Conservation (phyloP, 2,888 invertebrate genomes). For the Melanchra persicariae region DNA sequence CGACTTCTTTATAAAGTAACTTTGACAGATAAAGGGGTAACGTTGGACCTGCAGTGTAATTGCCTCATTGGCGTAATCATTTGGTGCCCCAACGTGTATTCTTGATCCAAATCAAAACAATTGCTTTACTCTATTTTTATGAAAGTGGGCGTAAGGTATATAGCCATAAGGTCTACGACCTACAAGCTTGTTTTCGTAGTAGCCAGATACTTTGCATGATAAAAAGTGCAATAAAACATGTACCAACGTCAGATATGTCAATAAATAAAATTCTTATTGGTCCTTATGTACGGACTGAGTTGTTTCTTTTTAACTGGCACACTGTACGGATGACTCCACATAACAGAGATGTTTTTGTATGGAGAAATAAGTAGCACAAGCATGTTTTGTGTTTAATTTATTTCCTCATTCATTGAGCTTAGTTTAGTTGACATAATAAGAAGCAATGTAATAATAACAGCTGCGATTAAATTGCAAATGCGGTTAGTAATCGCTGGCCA, state of each 20-base stretch:
- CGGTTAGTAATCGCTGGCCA: conserved; percentile 75
- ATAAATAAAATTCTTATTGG: conserved; percentile 36
- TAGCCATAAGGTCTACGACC: background rate
- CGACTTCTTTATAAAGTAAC: conserved; percentile 42
- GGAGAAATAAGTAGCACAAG: conserved; percentile 38
- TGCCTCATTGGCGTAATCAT: background rate
- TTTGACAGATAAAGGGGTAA: conserved; percentile 34
- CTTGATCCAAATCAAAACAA: conserved; percentile 25
- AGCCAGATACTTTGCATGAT: background rate
- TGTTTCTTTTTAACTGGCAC: conserved; percentile 28
- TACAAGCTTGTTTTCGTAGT: background rate
- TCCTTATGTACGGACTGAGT: conserved; percentile 1
- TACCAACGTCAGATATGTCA: conserved; percentile 2
- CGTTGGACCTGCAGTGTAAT: conserved; percentile 27
- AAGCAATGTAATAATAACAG: conserved; percentile 69
- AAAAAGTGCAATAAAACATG: conserved; percentile 24
- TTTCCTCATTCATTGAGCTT: conserved; percentile 46
- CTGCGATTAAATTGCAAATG: conserved; percentile 76
- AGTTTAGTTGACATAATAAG: conserved; percentile 73
- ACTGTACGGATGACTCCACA: conserved; percentile 19
- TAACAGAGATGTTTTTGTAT: conserved; percentile 32
- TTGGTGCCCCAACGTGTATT: background rate
- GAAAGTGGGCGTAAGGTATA: conserved; percentile 23
- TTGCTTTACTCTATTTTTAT: conserved; percentile 14
- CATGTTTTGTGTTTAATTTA: conserved; percentile 37